Evolutionary conservation across 2,797 vertebrate genomes (phyloP), one percentile per base, ranked within the genome.

Genomic region (Falco cherrug): DNA sequence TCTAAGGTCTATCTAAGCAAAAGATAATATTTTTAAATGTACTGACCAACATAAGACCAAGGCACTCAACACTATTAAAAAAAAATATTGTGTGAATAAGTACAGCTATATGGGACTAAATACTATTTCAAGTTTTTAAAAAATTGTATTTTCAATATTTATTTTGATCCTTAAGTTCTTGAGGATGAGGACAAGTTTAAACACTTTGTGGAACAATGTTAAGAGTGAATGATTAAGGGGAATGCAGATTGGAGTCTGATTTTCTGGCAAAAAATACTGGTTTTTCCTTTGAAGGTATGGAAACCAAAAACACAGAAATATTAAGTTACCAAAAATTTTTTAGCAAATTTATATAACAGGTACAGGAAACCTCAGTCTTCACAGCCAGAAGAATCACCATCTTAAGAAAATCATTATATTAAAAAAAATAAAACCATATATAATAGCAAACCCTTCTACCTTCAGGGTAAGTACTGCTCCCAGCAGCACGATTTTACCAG

Each of bases 11-110:
- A 59, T 15, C 68, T 57, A 45, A 70, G 48, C 13, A 83, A 74
- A 75, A 43, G 1, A 43, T 6, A 54, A 2, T 14, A 48, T 47
- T 90, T 95, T 75, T 68, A 56, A 54, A 75, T 33, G 6, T 47
- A 57, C 10, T 64, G n/a, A 64, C 14, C 37, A 64, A 63, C 2
- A 57, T 70, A 33, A 70, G 11, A n/a, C 0, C 28, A 19, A 89
- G 31, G 10, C 8, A 63, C 7, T 43, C 39, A 80, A 18, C 4
- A 29, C 16, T 67, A 47, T 7, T 5, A 16, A 63, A 71, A 87
- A 65, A 31, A 2, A 1, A 2, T 31, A 13, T 18, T 0, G 1
- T 21, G 9, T 18, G 8, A 17, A 5, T 54, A 85, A 59, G 35
- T 25, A 69, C 12, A 59, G n/a, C 15, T 51, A 8, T 7, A 50